Evolutionary conservation across 1,140 invertebrate genomes (phyloP), one percentile per base, ranked within the genome.

Genomic region (Pomacea maculata): DNA sequence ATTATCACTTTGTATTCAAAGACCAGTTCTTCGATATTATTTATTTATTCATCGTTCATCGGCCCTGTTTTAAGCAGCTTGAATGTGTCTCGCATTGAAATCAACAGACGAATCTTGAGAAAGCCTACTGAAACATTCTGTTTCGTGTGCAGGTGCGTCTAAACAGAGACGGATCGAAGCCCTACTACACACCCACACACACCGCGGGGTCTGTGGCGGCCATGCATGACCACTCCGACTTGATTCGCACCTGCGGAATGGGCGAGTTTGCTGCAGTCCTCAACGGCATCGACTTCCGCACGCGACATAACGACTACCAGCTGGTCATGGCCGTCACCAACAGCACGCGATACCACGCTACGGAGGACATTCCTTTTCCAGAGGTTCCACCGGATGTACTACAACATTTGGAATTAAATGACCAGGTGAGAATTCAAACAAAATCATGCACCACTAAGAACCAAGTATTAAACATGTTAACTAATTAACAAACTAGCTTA

Each of bases 221-320:
- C 21, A 82, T 87, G 5, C 87, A 88, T 63, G 85, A 86, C 67
- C 87, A 88, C 74, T 55, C 83, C 0, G 82, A 88, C 81, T 83
- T 87, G 75, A 80, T 84, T 45, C 73, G 86, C 15, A 88, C 88
- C 0, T 79, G 88, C 45, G 88, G 88, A 55, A 83, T 88, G 80
- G 88, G 89, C 8, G 88, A 89, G 73, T 72, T 89, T 4, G 82
- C 80, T 14, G 86, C 70, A 4, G 86, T 87, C 1, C 67, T 90
- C 17, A 90, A 90, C 82, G 89, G 89, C 0, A 85, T 88, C 6
- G 85, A 89, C 63, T 89, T 90, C 83, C 80, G 88, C 63, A 90
- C 89, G 2, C 80, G 88, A 15, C 88, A 90, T 77, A 90, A 90
- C 77, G 89, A 90, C 82, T 90, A 89, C 80, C 83, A 84, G 76